Percentiles rank a stretch among this genome's conserved stretches.
These are phyloP conservation scores for Tetranychus urticae DNA, from an alignment of 1,140 invertebrate species.

Conservation along the genomic window DNA sequence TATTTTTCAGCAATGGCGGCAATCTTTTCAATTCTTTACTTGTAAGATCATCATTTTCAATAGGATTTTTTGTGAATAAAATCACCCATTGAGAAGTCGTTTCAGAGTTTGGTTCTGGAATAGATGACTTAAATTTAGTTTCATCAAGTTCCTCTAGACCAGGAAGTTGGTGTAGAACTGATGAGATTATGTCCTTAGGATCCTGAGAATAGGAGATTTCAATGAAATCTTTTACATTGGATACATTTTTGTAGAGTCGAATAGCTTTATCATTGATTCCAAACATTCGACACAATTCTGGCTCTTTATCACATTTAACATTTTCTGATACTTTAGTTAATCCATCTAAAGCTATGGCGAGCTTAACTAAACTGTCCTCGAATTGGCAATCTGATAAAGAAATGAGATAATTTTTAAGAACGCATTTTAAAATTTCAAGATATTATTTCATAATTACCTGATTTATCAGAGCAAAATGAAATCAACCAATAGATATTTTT, in stretches of 20 bases:
- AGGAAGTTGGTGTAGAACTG: conserved; percentile 30
- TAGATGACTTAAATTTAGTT: conserved; percentile 12
- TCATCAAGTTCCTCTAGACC: conserved; percentile 22
- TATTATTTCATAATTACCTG: background rate
- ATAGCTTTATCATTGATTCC: background rate
- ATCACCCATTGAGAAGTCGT: conserved; percentile 30
- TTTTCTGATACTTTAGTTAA: conserved; percentile 30
- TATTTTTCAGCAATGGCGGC: conserved; percentile 29
- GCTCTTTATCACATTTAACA: conserved; percentile 17
- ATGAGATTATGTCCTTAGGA: conserved; percentile 26
- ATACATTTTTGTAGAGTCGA: no score
- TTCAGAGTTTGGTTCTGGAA: no score
- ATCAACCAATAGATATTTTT: background rate
- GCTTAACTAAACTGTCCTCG: conserved; percentile 3
- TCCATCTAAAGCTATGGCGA: conserved; percentile 18
- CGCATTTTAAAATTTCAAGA: background rate
- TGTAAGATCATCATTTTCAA: conserved; percentile 27
- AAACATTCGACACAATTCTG: background rate
- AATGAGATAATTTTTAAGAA: no score
- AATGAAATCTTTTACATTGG: no score
- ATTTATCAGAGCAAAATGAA: background rate
- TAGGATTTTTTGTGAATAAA: conserved; percentile 33
- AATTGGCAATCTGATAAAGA: conserved; percentile 5
- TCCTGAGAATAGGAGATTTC: background rate
- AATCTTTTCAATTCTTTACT: conserved; percentile 25